Base-by-base conservation (phyloP, 2,797 vertebrate genomes). In the Pangasius sanitwongsei region DNA sequence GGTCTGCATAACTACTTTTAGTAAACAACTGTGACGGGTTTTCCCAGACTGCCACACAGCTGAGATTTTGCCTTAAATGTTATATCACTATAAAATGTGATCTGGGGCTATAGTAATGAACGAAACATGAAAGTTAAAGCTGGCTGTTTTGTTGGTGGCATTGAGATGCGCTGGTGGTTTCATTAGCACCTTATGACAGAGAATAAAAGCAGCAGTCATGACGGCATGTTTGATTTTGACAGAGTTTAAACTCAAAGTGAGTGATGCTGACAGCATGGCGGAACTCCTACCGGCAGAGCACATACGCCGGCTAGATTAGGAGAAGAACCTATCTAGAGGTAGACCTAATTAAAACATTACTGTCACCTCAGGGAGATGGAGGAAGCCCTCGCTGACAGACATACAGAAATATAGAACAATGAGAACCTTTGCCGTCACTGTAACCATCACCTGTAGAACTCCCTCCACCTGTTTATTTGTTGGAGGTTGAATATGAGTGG, bases 271-370 rank as follows among this genome's bases (percentile, higher is more conserved):
- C 94, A 92, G 89, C 89, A 82, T 92, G 69, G 91, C 91, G 90
- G 83, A 44, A 93, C 93, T 90, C 94, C 94, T 91, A 92, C 92
- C 88, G 92, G 94, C 93, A 91, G 92, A 92, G 90, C 93, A 88
- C 89, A 89, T 88, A 90, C 91, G 89, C 91, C 90, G 90, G 91
- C 93, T 88, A 88, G 48, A 31, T 44, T 55, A 65, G 86, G 67
- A 80, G 92, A 89, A 93, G 93, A 93, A 92, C 92, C 20, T 37
- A 37, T 61, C 80, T 25, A 90, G 93, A 94, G 94, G 92, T 92
- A 96, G 94, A 94, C 94, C 95, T 96, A 96, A 96, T 96, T 97
- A 96, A 95, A 96, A 95, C 92, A 93, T 93, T 92, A 94, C 93
- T 94, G 93, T 94, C 92, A 93, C 94, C 93, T 94, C 90, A 82